Conservation (phyloP, 2,888 invertebrate species). For the Drosophila nigricruria region DNA sequence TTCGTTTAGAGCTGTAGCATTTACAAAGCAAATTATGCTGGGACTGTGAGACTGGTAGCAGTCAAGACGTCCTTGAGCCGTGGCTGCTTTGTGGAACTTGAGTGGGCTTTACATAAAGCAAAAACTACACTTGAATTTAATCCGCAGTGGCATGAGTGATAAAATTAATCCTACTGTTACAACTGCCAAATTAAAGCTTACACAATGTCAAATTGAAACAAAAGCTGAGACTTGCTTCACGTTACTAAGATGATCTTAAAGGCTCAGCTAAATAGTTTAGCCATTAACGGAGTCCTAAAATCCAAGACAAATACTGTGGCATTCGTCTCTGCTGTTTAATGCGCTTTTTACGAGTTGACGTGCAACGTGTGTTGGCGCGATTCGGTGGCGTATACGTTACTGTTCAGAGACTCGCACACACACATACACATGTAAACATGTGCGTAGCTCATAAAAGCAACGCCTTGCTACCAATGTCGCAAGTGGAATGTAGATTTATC, state of each 20-base stretch:
- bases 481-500: slow-evolving; percentile 50
- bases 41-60: neutral
- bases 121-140: slow-evolving; percentile 3
- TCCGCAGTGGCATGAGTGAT: neutral
- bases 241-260: slow-evolving; percentile 53
- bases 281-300: slow-evolving; percentile 20
- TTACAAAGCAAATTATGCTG: slow-evolving; percentile 7
- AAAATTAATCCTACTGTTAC: neutral
- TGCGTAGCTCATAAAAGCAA: slow-evolving; percentile 38
- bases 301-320: neutral
- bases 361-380: slow-evolving; percentile 15
- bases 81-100: slow-evolving; percentile 1
- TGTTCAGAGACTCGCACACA: slow-evolving; percentile 30
- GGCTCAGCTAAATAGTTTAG: slow-evolving; percentile 28
- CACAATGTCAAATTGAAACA: slow-evolving; percentile 8
- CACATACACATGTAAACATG: slow-evolving; percentile 8
- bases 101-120: slow-evolving; percentile 20
- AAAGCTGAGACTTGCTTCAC: slow-evolving; percentile 24
- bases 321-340: slow-evolving; percentile 26
- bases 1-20: slow-evolving; percentile 29
- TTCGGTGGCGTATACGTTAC: slow-evolving; percentile 43
- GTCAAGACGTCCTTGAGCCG: slow-evolving; percentile 5
- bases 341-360: slow-evolving; percentile 59
- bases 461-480: slow-evolving; percentile 32
- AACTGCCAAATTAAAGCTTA: slow-evolving; percentile 19